Percentiles rank a stretch among this genome's conserved stretches.
phyloP scores from a whole-genome alignment of 2,888 invertebrate genomes.

The Erpobdella octoculata region DNA sequence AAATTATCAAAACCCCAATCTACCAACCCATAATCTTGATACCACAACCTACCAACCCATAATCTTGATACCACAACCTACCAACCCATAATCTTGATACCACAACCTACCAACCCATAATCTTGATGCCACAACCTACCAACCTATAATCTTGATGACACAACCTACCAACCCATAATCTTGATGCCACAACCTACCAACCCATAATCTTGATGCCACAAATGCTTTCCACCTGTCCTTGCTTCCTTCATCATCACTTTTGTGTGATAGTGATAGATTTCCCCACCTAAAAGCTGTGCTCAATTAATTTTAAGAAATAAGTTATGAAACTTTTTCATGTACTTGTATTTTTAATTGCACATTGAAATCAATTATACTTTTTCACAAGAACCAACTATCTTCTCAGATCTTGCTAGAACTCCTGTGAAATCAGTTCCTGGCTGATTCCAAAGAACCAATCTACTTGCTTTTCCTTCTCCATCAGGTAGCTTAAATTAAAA shows the following conservation, averaged over 20 bases:
- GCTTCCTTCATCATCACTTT: constrained; percentile 50
- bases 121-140: too few species aligned
- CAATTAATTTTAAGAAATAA: not conserved
- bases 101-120: too few species aligned
- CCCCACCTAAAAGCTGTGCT: constrained; percentile 45
- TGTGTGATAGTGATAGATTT: constrained; percentile 49
- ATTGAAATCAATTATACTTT: too few species aligned
- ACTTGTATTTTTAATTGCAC: not conserved
- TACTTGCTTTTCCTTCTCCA: constrained; percentile 34
- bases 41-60: too few species aligned
- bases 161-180: too few species aligned
- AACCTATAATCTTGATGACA: too few species aligned
- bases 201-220: constrained; percentile 52
- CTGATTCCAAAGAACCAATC: constrained; percentile 37
- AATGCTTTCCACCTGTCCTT: constrained; percentile 44
- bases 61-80: too few species aligned
- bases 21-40: too few species aligned
- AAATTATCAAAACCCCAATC: too few species aligned
- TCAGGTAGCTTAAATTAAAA: constrained; percentile 33
- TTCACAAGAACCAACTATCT: constrained; percentile 37
- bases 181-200: too few species aligned
- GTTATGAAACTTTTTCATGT: not conserved
- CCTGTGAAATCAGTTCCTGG: constrained; percentile 40
- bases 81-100: too few species aligned
- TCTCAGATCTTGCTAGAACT: constrained; percentile 36